Evolutionary conservation across 1,140 invertebrate species (phyloP).

Genomic region (Ericerus pela): DNA sequence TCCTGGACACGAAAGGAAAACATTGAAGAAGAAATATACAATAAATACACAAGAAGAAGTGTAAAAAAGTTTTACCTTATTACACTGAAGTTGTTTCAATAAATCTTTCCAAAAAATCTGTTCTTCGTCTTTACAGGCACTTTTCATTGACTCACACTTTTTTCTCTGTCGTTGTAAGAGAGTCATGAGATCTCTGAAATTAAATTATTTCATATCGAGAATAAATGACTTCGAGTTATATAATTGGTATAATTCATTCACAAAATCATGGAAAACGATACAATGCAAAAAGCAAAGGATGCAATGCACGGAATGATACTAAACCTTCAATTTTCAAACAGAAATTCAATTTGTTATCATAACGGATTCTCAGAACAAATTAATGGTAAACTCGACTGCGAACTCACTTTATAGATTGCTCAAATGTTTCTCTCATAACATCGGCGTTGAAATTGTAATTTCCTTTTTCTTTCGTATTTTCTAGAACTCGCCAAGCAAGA

Average conservation of each 20-base stretch:
- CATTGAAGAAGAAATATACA: slow-evolving; percentile 16
- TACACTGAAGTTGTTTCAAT: slow-evolving; percentile 68
- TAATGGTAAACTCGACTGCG: background rate
- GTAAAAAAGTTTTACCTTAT: slow-evolving; percentile 43
- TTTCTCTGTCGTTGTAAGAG: slow-evolving; percentile 71
- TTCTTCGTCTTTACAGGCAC: slow-evolving; percentile 71
- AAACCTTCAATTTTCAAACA: too few species aligned
- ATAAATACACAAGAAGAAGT: background rate
- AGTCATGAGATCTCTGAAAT: slow-evolving; percentile 47
- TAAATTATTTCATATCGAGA: slow-evolving; percentile 9
- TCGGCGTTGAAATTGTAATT: slow-evolving; percentile 50
- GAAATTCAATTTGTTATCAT: too few species aligned
- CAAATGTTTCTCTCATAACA: slow-evolving; percentile 76
- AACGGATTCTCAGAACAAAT: too few species aligned
- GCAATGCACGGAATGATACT: too few species aligned
- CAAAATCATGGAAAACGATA: too few species aligned
- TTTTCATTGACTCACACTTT: slow-evolving; percentile 75
- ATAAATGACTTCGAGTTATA: background rate
- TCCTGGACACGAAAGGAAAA: slow-evolving; percentile 36
- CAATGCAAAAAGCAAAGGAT: too few species aligned
- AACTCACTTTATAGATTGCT: slow-evolving; percentile 66
- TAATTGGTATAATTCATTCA: too few species aligned
- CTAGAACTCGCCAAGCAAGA: slow-evolving; percentile 83
- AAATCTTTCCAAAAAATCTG: slow-evolving; percentile 65
- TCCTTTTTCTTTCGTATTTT: slow-evolving; percentile 49